A percentile compares a stretch with the other conserved stretches of the same genome.
These are phyloP conservation scores for Botia almorhae DNA, from an alignment of 2,797 vertebrate species.

Conservation along the genomic window DNA sequence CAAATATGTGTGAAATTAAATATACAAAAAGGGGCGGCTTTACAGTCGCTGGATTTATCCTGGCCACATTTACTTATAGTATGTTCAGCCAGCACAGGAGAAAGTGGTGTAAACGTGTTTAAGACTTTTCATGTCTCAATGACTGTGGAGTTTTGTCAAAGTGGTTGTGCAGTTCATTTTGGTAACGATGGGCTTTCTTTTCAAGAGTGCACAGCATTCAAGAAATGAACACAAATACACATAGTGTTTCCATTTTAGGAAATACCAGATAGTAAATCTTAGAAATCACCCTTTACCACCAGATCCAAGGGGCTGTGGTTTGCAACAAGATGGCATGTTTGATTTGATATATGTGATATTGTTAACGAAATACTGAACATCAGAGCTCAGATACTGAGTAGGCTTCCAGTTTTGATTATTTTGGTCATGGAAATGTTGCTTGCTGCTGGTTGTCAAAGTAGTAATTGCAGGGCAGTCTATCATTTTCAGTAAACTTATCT, in stretches of 20 bases:
- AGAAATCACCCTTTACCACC: background rate
- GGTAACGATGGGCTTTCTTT: slow-evolving; percentile 13
- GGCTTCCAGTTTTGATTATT: slow-evolving; percentile 8
- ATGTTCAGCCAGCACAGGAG: slow-evolving; percentile 65
- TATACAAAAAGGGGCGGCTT: slow-evolving; percentile 79
- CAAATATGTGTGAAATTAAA: slow-evolving; percentile 91
- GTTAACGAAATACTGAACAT: slow-evolving; percentile 21
- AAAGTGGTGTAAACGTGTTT: slow-evolving; percentile 67
- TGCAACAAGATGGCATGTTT: slow-evolving; percentile 7
- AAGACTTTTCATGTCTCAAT: slow-evolving; percentile 74
- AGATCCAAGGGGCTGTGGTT: background rate
- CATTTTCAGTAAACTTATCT: slow-evolving; percentile 6
- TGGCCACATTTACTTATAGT: slow-evolving; percentile 72
- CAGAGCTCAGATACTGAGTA: slow-evolving; percentile 1
- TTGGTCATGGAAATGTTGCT: background rate
- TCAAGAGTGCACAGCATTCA: slow-evolving; percentile 19
- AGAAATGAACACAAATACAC: slow-evolving; percentile 17
- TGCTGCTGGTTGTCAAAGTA: slow-evolving; percentile 9
- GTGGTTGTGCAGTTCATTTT: slow-evolving; percentile 61
- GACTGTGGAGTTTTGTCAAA: slow-evolving; percentile 65
- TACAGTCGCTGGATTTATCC: slow-evolving; percentile 71
- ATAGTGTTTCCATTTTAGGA: background rate
- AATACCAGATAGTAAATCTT: background rate
- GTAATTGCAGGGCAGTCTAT: slow-evolving; percentile 20
- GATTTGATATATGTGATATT: slow-evolving; percentile 9